Evolutionary conservation across 2,113 vertebrate species (phyloP).

Genomic region (Lagopus leucura): DNA sequence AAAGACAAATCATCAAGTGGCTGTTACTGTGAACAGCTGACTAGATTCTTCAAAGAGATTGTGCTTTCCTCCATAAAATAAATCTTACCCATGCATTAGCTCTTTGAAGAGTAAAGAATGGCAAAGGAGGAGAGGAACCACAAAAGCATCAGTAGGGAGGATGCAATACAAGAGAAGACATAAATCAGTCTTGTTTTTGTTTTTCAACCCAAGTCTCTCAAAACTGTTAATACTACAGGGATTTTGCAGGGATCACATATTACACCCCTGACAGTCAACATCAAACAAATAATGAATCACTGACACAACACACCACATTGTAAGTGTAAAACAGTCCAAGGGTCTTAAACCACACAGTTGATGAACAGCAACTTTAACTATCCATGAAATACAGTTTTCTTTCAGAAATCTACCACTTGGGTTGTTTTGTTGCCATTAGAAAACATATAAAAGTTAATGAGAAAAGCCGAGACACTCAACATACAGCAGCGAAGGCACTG

Average conservation of each 20-base stretch:
- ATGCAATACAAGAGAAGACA: not conserved
- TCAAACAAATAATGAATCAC: not conserved
- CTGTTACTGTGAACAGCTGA: not conserved
- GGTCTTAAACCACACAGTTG: not conserved
- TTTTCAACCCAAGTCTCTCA: not conserved
- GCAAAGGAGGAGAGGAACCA: not conserved
- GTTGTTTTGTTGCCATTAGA: not conserved
- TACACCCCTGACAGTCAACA: not conserved
- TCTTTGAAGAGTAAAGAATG: not conserved
- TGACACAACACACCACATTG: not conserved
- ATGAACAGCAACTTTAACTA: not conserved
- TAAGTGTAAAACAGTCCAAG: not conserved
- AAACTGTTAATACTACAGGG: not conserved
- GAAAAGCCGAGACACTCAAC: not conserved
- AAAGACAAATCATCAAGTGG: not conserved
- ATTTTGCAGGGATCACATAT: not conserved
- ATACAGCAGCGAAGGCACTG: not conserved
- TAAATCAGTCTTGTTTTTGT: not conserved
- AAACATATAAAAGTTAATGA: not conserved
- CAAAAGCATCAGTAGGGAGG: not conserved
- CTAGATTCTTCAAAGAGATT: constrained; percentile 2
- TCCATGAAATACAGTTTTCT: not conserved
- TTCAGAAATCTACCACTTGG: not conserved
- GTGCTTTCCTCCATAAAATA: not conserved
- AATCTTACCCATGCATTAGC: not conserved